Conservation (phyloP, 92 coral and sea anemone species). For the Phymanthus crucifer region DNA sequence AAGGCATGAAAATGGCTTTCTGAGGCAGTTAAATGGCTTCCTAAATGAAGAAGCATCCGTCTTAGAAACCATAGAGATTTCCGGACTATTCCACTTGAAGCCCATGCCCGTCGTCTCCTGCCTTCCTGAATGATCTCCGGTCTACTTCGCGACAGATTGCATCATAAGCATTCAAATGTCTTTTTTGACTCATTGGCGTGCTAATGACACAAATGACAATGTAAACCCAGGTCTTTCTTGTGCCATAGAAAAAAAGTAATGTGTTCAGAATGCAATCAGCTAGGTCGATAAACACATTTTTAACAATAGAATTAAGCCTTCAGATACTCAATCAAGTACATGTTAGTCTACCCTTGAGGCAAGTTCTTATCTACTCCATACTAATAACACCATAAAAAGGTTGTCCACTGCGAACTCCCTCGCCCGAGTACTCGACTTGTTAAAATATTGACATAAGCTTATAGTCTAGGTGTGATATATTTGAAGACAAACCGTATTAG, state of each 20-base stretch:
- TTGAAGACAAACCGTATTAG: neutral
- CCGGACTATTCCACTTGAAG: slow-evolving; percentile 3
- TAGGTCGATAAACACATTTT: slow-evolving; percentile 4
- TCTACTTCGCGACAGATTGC: slow-evolving; percentile 1
- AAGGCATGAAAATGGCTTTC: neutral
- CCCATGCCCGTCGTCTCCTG: slow-evolving; percentile 18
- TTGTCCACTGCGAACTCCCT: neutral
- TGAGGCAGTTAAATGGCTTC: neutral
- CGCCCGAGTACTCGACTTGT: neutral
- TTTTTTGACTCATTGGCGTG: neutral
- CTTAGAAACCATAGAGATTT: slow-evolving; percentile 19
- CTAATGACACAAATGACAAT: neutral
- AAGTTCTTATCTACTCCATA: neutral
- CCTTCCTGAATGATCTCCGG: slow-evolving; percentile 1
- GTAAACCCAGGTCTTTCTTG: neutral
- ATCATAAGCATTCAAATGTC: slow-evolving; percentile 12
- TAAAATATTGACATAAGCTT: neutral
- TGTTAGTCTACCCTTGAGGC: neutral
- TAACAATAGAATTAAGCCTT: slow-evolving; percentile 16
- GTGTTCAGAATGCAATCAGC: neutral
- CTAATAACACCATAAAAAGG: no score
- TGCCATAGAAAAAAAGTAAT: neutral
- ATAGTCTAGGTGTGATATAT: neutral
- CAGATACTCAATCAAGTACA: neutral
- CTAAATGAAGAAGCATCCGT: no score